phyloP scores from a whole-genome alignment of 2,888 invertebrate species.

The Caenorhabditis becei region DNA sequence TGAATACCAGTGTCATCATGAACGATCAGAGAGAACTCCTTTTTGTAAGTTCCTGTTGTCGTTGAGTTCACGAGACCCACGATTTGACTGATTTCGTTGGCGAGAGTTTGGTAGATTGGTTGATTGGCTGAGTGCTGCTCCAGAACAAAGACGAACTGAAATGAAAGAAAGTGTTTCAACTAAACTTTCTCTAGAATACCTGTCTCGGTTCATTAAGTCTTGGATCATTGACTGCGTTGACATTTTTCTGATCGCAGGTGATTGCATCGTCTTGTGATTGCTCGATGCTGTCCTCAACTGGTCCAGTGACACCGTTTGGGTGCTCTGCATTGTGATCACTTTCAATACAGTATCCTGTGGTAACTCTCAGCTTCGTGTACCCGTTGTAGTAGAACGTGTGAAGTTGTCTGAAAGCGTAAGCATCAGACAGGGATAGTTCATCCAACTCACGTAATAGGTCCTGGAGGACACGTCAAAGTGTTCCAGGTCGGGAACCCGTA shows the following conservation, averaged over 20 bases:
- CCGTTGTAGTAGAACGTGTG: slow-evolving; percentile 43
- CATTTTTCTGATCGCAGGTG: slow-evolving; percentile 27
- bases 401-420: slow-evolving; percentile 35
- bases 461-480: slow-evolving; percentile 49
- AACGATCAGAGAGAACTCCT: slow-evolving; percentile 52
- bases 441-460: slow-evolving; percentile 45
- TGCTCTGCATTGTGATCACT: slow-evolving; percentile 40
- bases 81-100: slow-evolving; percentile 32
- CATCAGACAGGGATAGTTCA: background rate
- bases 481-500: slow-evolving; percentile 45
- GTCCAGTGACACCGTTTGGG: slow-evolving; percentile 14
- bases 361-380: slow-evolving; percentile 25
- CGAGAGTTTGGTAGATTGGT: slow-evolving; percentile 26
- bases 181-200: background rate
- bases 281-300: background rate
- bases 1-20: slow-evolving; percentile 22
- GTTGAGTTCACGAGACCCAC: slow-evolving; percentile 17
- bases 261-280: slow-evolving; percentile 4
- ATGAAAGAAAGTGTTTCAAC: background rate
- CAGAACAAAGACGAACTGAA: slow-evolving; percentile 52
- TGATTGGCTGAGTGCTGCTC: slow-evolving; percentile 41
- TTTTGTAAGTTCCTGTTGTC: slow-evolving; percentile 1
- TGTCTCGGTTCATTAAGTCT: slow-evolving; percentile 36
- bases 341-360: slow-evolving; percentile 44
- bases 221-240: slow-evolving; percentile 40